Percentiles rank a stretch among this genome's conserved stretches.
phyloP scores from a whole-genome alignment of 2,113 vertebrate genomes.

The Plestiodon gilberti region DNA sequence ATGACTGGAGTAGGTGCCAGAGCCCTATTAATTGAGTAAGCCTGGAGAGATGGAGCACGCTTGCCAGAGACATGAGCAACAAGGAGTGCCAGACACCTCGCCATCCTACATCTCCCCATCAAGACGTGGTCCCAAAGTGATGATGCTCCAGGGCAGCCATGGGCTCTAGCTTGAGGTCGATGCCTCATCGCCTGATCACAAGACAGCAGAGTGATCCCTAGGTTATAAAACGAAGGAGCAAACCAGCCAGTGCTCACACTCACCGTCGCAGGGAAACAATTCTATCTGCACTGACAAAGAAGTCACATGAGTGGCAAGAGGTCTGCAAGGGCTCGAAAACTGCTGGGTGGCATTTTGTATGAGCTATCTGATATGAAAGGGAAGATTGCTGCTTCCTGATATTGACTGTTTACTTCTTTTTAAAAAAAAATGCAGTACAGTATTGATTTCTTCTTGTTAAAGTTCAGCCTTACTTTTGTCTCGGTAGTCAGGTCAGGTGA shows the following conservation, averaged over 20 bases:
- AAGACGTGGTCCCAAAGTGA: neutral
- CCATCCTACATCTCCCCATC: neutral
- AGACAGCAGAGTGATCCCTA: neutral
- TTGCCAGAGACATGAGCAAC: neutral
- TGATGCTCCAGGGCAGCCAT: neutral
- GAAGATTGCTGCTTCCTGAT: constrained; percentile 41
- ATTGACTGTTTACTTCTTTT: constrained; percentile 66
- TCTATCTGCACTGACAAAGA: neutral
- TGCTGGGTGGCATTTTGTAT: constrained; percentile 5
- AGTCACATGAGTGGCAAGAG: neutral
- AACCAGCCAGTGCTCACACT: neutral
- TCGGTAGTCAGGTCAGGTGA: constrained; percentile 27
- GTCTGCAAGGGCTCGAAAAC: neutral
- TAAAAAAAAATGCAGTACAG: constrained; percentile 23
- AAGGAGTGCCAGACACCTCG: no score
- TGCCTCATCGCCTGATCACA: neutral
- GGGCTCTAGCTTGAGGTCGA: neutral
- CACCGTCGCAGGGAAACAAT: neutral
- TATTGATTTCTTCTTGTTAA: constrained; percentile 61
- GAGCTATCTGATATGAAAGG: constrained; percentile 48
- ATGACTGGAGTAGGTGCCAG: neutral
- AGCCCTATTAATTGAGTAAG: neutral
- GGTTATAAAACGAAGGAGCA: neutral
- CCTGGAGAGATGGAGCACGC: neutral
- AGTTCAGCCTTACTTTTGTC: constrained; percentile 38